phyloP scores from a whole-genome alignment of 2,797 vertebrate genomes.

The Tapera naevia region DNA sequence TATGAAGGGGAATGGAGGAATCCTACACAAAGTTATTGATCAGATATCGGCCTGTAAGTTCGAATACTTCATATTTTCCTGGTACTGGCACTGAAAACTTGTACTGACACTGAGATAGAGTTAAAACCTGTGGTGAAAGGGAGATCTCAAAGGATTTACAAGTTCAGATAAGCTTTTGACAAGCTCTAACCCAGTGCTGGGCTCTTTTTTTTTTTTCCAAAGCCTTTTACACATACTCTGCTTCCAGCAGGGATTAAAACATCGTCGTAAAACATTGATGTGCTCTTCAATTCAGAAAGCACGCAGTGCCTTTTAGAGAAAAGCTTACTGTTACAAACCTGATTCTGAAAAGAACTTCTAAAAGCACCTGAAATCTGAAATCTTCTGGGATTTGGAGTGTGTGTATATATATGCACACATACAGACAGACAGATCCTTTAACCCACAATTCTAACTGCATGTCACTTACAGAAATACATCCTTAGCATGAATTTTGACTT shows the following conservation, averaged over 20 bases:
- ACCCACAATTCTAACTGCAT: not conserved
- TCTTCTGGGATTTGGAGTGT: not conserved
- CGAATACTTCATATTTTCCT: not conserved
- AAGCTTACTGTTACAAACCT: not conserved
- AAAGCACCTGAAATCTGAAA: constrained; percentile 16
- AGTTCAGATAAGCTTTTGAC: constrained; percentile 59
- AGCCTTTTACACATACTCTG: constrained; percentile 13
- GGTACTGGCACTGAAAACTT: not conserved
- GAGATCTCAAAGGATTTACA: constrained; percentile 38
- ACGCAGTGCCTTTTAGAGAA: not conserved
- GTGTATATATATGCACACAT: accelerated
- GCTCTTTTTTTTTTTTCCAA: not conserved
- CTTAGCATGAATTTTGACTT: not conserved
- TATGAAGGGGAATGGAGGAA: not conserved
- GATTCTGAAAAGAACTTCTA: not conserved
- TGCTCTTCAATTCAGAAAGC: constrained; percentile 39
- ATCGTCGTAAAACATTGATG: constrained; percentile 43
- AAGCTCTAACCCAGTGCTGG: constrained; percentile 25
- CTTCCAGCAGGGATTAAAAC: constrained; percentile 33
- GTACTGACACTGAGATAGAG: not conserved
- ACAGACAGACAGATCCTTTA: not conserved
- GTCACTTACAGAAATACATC: not conserved
- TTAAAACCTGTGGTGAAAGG: not conserved
- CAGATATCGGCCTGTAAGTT: not conserved
- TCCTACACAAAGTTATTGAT: not conserved